Conservation (phyloP, 2,113 vertebrate genomes). For the Eonycteris spelaea region DNA sequence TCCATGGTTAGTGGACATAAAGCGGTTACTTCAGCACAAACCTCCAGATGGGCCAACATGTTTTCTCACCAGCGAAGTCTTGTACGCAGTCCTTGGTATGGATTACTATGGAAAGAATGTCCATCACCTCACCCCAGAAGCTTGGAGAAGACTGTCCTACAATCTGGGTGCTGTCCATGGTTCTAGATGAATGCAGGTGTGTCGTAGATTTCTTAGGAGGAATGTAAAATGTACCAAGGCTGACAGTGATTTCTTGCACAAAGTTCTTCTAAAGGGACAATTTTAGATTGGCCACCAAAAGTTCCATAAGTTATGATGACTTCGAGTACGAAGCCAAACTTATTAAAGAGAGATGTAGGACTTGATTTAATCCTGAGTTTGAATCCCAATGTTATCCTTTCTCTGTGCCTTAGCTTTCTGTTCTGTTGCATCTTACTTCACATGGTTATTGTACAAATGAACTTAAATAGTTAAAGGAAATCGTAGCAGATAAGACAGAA, state of each 20-base stretch:
- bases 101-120: background rate
- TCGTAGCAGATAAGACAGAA: background rate
- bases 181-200: background rate
- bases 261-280: background rate
- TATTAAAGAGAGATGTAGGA: background rate
- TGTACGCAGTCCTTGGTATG: background rate
- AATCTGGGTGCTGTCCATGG: slow-evolving; percentile 52
- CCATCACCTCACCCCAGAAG: background rate
- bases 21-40: background rate
- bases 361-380: background rate
- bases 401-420: background rate
- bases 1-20: no score
- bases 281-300: background rate
- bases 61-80: background rate
- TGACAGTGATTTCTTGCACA: background rate
- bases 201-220: background rate
- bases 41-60: background rate
- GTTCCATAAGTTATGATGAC: background rate
- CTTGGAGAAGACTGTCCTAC: background rate
- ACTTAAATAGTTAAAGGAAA: background rate
- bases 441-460: background rate
- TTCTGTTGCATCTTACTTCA: background rate
- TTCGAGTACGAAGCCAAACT: background rate
- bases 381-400: background rate
- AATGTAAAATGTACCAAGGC: background rate